Evolutionary conservation across 2,888 invertebrate species (phyloP), one percentile per base, ranked within the genome.

Genomic region (Macrophya alboannulata): DNA sequence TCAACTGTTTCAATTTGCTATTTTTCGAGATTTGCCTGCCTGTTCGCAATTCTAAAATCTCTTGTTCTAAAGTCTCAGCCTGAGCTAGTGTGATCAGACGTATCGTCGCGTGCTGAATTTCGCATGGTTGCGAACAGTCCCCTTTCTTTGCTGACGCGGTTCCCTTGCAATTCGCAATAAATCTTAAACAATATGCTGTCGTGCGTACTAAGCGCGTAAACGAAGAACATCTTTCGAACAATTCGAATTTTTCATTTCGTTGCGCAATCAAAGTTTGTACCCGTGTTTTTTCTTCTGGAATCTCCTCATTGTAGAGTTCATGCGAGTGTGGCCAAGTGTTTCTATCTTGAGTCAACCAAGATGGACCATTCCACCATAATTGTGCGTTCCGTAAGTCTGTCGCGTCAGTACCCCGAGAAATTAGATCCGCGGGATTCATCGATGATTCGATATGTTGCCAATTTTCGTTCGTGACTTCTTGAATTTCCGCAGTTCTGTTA

Each of bases 341-440:
- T 48, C 68, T 6, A 43, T 40, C 59, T 55, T 37, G 45, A 17
- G 9, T 25, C 9, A 84, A 48, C 84, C 84, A 84, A 5, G 84
- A 15, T 31, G 82, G 85, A 9, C 84, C 84, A 51, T 84, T 43
- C 74, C 74, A 74, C 84, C 84, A 84, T 55, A 55, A 40, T 15
- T 51, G n/a, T 15, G 15, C 45, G n/a, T 74, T 6, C 55, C 21
- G 48, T 48, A 37, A 84, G 10, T 84, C 59, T 31, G 72, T 17
- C n/a, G 51, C 55, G 8, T 68, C 21, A 5, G 81, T 74, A 55
- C 87, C 88, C 37, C 88, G 43, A 2, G 87, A 85, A 0, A 86
- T 77, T 10, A 74, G 43, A 62, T 88, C 87, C 1, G 87, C 88
- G 25, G 87, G 88, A 59, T 88, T 88, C 15, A 82, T 85, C 17